These are phyloP conservation scores for Sinella curviseta DNA, from an alignment of 1,140 invertebrate genomes.

Conservation along the genomic window DNA sequence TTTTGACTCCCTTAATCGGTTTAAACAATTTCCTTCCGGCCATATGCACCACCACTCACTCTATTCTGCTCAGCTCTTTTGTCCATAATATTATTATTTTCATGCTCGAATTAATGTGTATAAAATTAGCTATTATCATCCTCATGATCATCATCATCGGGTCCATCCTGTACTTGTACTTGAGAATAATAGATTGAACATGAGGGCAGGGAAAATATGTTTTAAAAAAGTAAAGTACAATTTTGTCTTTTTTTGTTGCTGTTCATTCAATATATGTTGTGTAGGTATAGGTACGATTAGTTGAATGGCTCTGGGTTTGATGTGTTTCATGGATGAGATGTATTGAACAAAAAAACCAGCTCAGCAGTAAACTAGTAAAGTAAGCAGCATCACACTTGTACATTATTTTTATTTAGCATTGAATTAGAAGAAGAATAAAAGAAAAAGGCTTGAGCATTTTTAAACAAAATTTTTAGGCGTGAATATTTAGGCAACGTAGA, in stretches of 20 bases:
- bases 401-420: no score
- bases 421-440: no score
- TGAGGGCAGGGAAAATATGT: no score
- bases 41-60: constrained; percentile 43
- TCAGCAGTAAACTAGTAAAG: background rate
- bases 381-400: background rate
- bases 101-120: constrained; percentile 44
- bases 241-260: no score
- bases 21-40: constrained; percentile 51
- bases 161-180: background rate
- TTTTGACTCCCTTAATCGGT: constrained; percentile 49
- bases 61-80: constrained; percentile 38
- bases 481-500: no score
- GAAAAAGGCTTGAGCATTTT: no score
- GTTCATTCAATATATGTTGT: no score
- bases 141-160: background rate
- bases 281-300: no score
- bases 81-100: constrained; percentile 32
- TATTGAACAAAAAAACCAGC: background rate
- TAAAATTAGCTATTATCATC: constrained; percentile 25
- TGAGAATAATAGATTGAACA: background rate
- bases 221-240: no score
- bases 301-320: background rate
- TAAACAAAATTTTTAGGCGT: no score
- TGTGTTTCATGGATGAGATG: background rate